A percentile compares a stretch with the other conserved stretches of the same genome.
Conservation (phyloP, 1,140 invertebrate genomes). For the Palaemon carinicauda region DNA sequence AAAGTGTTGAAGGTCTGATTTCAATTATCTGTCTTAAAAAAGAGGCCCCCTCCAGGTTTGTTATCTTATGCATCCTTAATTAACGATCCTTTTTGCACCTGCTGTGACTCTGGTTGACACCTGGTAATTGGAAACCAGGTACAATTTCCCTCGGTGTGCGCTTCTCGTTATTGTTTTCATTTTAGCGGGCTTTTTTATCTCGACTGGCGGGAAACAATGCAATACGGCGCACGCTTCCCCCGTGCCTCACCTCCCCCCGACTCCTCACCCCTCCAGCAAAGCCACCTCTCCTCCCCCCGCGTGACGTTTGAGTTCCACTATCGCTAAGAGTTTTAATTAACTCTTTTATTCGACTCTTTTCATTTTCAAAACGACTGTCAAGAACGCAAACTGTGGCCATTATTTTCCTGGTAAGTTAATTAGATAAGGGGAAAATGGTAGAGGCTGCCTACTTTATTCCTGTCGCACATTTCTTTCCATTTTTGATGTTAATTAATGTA, state of each 20-base stretch:
- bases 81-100: conserved; percentile 43
- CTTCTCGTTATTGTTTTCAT: conserved; percentile 43
- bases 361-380: conserved; percentile 48
- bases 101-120: conserved; percentile 41
- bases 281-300: not conserved
- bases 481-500: conserved; percentile 47
- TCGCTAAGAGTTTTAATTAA: conserved; percentile 45
- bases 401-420: conserved; percentile 50
- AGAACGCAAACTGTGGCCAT: conserved; percentile 42
- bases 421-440: conserved; percentile 47
- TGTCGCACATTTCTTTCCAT: conserved; percentile 43
- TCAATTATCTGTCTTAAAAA: conserved; percentile 23
- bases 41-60: not conserved
- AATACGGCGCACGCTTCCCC: not conserved
- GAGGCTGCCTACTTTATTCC: conserved; percentile 43
- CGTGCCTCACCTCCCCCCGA: not conserved
- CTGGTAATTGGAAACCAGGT: conserved; percentile 40
- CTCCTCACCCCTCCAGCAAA: not conserved
- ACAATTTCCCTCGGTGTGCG: conserved; percentile 39
- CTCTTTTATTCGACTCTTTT: conserved; percentile 47
- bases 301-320: conserved; percentile 41
- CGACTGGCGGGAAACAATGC: conserved; percentile 28
- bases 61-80: conserved; percentile 46
- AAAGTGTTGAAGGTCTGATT: conserved; percentile 14
- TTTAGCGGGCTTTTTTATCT: conserved; percentile 36